Evolutionary conservation across 2,113 vertebrate species (phyloP), one percentile per base, ranked within the genome.

Genomic region (Pelobates fuscus): DNA sequence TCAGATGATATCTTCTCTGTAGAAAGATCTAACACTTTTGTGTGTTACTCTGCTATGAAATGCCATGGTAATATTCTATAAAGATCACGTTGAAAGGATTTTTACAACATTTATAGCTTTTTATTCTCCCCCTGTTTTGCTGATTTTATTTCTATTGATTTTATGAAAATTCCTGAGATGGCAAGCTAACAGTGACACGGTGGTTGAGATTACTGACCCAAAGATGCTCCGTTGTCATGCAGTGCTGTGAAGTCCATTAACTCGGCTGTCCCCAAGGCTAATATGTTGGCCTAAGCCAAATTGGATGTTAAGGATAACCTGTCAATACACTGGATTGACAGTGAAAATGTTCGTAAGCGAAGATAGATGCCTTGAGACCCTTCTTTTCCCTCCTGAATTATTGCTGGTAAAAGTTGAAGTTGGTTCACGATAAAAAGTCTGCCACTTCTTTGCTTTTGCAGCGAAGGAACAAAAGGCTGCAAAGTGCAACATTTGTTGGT

Each of bases 71-170:
- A 32, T 5, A 21, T 20, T 11, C 14, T 55, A 23, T 20, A 21
- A 20, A 55, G n/a, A 10, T 21, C 8, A 23, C 6, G 17, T 3
- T 17, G 11, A 7, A 8, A 52, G 46, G 18, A 18, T n/a, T 2
- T 4, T 52, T 18, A 18, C 46, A 11, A 2, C 46, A 18, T 11
- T 52, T 52, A 54, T 54, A 32, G 49, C 26, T 5, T 61, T 37
- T 26, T 5, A 4, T 32, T 32, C 4, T 32, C 30, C 4, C 4
- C 30, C 10, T 32, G 30, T 32, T 32, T 32, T 32, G 30, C 26
- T 32, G 65, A 26, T 68, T 30, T 54, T 52, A 30, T 29, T 21
- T 8, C 17, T 67, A 29, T 68, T 69, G 67, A 57, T 57, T 57
- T 69, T 24, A 41, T 37, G 26, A 67, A 32, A 4, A 10, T 32